Percentiles rank a stretch among this genome's conserved stretches.
phyloP scores from a whole-genome alignment of 1,140 invertebrate genomes.

The Diorhabda elongata region DNA sequence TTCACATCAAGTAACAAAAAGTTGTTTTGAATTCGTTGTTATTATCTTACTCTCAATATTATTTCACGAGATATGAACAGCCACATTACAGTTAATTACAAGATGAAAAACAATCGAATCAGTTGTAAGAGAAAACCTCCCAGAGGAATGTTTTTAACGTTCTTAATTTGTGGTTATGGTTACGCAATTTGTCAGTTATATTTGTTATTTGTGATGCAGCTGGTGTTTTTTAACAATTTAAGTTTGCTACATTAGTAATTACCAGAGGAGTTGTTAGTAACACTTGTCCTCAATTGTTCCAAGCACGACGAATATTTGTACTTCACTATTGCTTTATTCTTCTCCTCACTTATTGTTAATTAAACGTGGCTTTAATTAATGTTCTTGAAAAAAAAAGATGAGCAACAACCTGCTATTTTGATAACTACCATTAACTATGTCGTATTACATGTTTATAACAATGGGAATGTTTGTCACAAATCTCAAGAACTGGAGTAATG shows the following conservation, averaged over 20 bases:
- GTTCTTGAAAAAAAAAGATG: not conserved
- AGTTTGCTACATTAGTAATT: conserved; percentile 44
- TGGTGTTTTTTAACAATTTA: conserved; percentile 47
- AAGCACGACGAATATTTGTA: conserved; percentile 32
- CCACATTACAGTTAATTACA: not conserved
- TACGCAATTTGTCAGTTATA: conserved; percentile 41
- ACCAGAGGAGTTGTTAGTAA: conserved; percentile 38
- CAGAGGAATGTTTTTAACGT: conserved; percentile 12
- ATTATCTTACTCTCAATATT: too few species aligned
- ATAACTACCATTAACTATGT: too few species aligned
- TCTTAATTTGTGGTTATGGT: conserved; percentile 29
- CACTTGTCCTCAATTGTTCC: conserved; percentile 43
- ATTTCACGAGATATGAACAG: too few species aligned
- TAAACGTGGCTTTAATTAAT: not conserved
- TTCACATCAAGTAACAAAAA: too few species aligned
- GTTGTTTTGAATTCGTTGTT: too few species aligned
- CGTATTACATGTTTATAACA: too few species aligned
- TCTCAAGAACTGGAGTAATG: too few species aligned
- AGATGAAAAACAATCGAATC: not conserved
- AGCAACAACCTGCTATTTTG: too few species aligned
- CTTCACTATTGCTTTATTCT: conserved; percentile 21
- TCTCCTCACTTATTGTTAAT: conserved; percentile 19
- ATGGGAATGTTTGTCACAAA: too few species aligned
- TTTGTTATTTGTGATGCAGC: conserved; percentile 45
- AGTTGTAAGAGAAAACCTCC: not conserved